Base-by-base conservation (phyloP, 2,888 invertebrate species). In the Xanthorhoe designata region DNA sequence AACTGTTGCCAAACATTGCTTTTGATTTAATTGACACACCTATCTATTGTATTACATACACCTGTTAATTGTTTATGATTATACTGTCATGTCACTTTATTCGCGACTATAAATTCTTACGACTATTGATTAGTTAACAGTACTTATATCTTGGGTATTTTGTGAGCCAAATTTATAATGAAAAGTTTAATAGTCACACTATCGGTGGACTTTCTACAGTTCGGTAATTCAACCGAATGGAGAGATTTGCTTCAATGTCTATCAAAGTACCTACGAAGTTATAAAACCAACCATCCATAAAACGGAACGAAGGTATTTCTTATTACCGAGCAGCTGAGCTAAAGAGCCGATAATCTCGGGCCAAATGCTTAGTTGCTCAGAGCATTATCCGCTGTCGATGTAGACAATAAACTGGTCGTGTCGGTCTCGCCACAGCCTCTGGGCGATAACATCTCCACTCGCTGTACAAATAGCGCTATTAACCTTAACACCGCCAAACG, bases 391-490 rank as follows among this genome's bases (percentile, higher is more conserved):
- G 73, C 72, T 77, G 75, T 78, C 77, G 75, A 79, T 81, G 80
- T 79, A 79, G 78, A 83, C 82, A 82, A 81, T 83, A 85, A 85
- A 82, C 78, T 77, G 81, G 75, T 79, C 78, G 75, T 79, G 81
- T 83, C 77, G 78, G 72, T 76, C 75, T 77, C 77, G 77, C 79
- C 80, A 73, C 82, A 81, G 81, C 77, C 78, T 81, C 81, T 74
- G 66, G 66, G 75, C 79, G 90, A 90, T 89, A 89, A 82, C 84
- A 89, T 90, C 89, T 82, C 82, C 78, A 76, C 81, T 79, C 76
- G 77, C 84, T 82, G 82, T 86, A 90, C 91, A 90, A 91, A 91
- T 90, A 89, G 86, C 89, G 82, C 87, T 82, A 89, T 91, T 90
- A 90, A 89, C 89, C 89, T 87, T 88, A 88, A 89, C 89, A 89